These are phyloP conservation scores for Carassius gibelio DNA, from an alignment of 2,113 vertebrate genomes.

Conservation along the genomic window DNA sequence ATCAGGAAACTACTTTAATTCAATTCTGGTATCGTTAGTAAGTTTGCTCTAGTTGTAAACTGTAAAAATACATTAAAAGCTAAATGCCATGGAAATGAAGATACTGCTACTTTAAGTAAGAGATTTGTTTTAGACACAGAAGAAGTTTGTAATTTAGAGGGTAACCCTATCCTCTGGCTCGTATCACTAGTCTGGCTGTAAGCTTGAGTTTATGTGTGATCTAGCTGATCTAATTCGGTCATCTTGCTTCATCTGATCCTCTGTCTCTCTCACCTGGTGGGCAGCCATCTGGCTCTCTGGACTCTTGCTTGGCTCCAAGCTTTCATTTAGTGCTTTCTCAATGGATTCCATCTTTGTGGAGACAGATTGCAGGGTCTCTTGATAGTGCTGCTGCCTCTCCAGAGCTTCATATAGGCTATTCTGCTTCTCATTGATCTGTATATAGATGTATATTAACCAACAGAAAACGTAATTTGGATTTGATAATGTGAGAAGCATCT, in stretches of 20 bases:
- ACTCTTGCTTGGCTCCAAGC: constrained; percentile 81
- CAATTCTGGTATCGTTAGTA: background rate
- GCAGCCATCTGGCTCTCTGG: constrained; percentile 96
- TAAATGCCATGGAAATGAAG: background rate
- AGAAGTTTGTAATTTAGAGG: background rate
- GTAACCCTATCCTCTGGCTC: background rate
- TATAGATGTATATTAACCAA: background rate
- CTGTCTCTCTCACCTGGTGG: constrained; percentile 83
- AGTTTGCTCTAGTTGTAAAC: background rate
- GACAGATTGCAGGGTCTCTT: constrained; percentile 93
- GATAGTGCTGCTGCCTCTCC: constrained; percentile 93
- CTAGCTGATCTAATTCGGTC: background rate
- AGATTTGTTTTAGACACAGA: constrained; percentile 13
- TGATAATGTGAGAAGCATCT: background rate
- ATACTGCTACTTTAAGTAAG: background rate
- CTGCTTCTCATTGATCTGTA: constrained; percentile 96
- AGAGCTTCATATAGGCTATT: constrained; percentile 95
- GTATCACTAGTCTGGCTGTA: background rate
- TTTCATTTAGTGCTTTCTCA: constrained; percentile 84
- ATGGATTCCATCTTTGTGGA: constrained; percentile 94
- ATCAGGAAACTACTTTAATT: background rate
- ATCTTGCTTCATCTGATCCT: constrained; percentile 44
- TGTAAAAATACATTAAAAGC: too few relatives aligned
- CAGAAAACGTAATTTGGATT: background rate
- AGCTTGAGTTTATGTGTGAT: background rate